Percentiles rank a stretch among this genome's conserved stretches.
Conservation (phyloP, 92 coral and sea anemone species). For the Heteractis magnifica region DNA sequence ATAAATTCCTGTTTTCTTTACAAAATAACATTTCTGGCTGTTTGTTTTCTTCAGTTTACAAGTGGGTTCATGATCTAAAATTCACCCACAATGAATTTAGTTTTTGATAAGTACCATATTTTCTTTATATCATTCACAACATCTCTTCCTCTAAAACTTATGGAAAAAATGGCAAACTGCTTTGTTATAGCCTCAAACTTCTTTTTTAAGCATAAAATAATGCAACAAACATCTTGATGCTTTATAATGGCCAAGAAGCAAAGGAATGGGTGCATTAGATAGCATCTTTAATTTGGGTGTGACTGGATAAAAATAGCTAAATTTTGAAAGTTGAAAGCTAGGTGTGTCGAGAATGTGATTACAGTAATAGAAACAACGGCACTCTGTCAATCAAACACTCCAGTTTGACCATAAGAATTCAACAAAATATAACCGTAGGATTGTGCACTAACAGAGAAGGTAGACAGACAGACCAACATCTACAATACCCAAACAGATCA, state of each 20-base stretch:
- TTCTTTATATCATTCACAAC: too few species aligned
- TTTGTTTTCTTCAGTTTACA: too few species aligned
- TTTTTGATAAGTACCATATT: too few species aligned
- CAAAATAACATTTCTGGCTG: too few species aligned
- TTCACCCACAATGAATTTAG: too few species aligned
- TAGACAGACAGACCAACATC: background rate
- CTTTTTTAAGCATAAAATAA: background rate
- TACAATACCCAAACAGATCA: background rate
- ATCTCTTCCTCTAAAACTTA: too few species aligned
- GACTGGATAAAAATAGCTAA: background rate
- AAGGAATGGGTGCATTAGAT: background rate
- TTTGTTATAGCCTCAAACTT: background rate
- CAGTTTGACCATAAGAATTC: background rate
- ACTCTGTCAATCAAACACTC: background rate
- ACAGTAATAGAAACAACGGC: background rate
- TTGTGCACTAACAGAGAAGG: background rate
- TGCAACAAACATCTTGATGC: background rate
- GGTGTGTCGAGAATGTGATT: background rate
- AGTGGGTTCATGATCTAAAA: too few species aligned
- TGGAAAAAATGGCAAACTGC: too few species aligned
- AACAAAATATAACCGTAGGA: background rate
- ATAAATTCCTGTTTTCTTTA: too few species aligned
- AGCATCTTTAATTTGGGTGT: background rate
- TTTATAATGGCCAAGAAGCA: background rate
- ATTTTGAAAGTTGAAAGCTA: slow-evolving; percentile 1